Conservation (phyloP, 2,888 invertebrate species). For the Galerucella nymphaeae region DNA sequence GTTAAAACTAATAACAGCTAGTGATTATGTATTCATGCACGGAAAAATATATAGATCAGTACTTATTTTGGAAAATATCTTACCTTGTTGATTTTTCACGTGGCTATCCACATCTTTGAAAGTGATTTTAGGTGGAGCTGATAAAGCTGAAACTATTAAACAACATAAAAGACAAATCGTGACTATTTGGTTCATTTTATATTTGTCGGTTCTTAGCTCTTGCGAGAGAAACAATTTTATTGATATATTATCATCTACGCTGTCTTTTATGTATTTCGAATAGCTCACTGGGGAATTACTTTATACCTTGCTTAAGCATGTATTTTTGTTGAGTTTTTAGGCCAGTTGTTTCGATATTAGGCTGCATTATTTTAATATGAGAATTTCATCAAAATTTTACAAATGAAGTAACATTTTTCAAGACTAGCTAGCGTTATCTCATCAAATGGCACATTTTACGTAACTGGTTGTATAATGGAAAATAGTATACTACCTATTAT, state of each 20-base stretch:
- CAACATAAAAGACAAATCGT: not conserved
- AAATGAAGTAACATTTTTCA: no score
- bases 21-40: no score
- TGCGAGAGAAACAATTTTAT: not conserved
- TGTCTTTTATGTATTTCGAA: not conserved
- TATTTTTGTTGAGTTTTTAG: not conserved
- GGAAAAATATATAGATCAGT: no score
- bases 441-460: no score
- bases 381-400: no score
- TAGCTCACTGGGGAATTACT: conserved; percentile 9
- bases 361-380: no score
- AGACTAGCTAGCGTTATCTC: no score
- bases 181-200: conserved; percentile 12
- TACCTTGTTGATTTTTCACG: conserved; percentile 15
- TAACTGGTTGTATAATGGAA: no score
- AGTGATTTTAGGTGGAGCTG: not conserved
- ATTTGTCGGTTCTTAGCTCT: not conserved
- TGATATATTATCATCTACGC: not conserved
- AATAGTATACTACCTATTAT: no score
- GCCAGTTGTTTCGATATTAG: not conserved
- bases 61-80: not conserved
- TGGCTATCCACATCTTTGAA: conserved; percentile 1
- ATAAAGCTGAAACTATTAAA: conserved; percentile 2
- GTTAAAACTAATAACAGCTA: no score
- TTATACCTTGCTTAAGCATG: not conserved